phyloP scores from a whole-genome alignment of 2,888 invertebrate genomes.

The Hypena proboscidalis region DNA sequence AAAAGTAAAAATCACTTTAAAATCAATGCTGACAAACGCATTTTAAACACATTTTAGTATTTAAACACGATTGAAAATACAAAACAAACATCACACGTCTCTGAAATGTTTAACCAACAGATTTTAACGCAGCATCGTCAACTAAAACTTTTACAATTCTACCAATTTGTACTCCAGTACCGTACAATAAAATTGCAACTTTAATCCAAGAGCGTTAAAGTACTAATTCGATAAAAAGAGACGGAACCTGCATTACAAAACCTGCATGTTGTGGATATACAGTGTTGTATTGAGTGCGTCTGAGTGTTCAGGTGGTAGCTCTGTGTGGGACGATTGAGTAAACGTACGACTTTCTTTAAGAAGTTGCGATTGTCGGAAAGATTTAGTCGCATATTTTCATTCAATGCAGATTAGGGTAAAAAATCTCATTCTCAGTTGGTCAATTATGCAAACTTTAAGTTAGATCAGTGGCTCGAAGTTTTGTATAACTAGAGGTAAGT shows the following conservation, averaged over 20 bases:
- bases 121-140: constrained; percentile 48
- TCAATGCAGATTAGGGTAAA: too few species aligned
- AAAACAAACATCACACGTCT: constrained; percentile 51
- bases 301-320: constrained; percentile 45
- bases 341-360: constrained; percentile 13
- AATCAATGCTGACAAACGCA: constrained; percentile 11
- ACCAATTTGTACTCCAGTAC: constrained; percentile 32
- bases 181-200: constrained; percentile 10
- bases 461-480: too few species aligned
- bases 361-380: not conserved
- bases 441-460: too few species aligned
- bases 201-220: constrained; percentile 29
- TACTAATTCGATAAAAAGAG: constrained; percentile 15
- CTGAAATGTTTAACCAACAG: constrained; percentile 42
- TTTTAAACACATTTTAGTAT: constrained; percentile 24
- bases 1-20: constrained; percentile 29
- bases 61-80: constrained; percentile 43
- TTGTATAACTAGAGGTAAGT: too few species aligned
- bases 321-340: constrained; percentile 5
- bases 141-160: constrained; percentile 45
- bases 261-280: constrained; percentile 39
- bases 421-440: too few species aligned
- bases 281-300: constrained; percentile 47
- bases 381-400: too few species aligned
- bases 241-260: constrained; percentile 19